Base-by-base conservation (phyloP, 2,113 vertebrate genomes). In the Fulica atra region DNA sequence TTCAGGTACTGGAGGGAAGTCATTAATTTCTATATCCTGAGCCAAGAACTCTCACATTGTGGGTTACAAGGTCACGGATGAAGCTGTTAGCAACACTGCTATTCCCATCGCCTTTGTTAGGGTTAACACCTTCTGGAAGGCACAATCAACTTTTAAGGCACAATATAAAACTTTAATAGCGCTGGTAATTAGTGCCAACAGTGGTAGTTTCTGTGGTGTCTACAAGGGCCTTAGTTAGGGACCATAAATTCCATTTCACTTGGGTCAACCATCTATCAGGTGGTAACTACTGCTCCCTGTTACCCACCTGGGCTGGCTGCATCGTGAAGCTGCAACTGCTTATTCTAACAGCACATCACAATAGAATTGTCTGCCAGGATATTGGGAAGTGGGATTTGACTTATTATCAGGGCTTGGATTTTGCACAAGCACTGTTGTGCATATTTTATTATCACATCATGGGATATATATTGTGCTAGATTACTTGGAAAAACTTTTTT, bases 91-190 rank as follows among this genome's bases (percentile, higher is more conserved):
- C 76, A 44, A 10, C 5, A 48, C 1, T 82, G 53, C 28, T 16
- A 14, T 66, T 68, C 80, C 76, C 83, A 61, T 13, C 10, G 5
- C 77, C 64, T 91, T 86, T 12, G 40, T 38, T 81, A 74, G 35
- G 44, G 61, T 86, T 93, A 84, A 79, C 48, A 61, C 90, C 66
- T 74, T 88, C 51, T 85, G 86, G 78, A 89, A 87, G 81, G 93
- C 96, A 79, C 84, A 81, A 92, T 92, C 91, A 93, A 91, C 81
- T 91, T 96, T 93, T 87, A 95, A 91, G 73, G 86, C 66, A 56
- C 36, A 13, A 26, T 33, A 92, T 96, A 94, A 96, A 97, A 89
- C 48, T 85, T 94, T 93, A 91, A 54, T 13, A 56, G 83, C 1
- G 0, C 57, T 86, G 3, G 1, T 81, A 93, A 97, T 92, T 72